Percentiles rank a stretch among this genome's conserved stretches.
Evolutionary conservation across 2,888 invertebrate species (phyloP).

Genomic region (Drosophila nr. perissopoda): DNA sequence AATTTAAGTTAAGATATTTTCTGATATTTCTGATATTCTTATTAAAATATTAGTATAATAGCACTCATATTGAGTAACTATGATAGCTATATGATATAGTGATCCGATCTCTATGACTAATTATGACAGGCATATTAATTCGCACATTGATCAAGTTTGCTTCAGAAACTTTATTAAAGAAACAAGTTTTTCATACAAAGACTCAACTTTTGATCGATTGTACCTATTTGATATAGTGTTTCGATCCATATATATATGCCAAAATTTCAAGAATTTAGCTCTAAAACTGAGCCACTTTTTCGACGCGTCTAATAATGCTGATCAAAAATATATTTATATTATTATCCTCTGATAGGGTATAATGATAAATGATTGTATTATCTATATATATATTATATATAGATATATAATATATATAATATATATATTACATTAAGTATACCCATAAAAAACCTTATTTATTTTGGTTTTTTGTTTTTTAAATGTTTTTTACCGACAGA

Average conservation of each 20-base stretch:
- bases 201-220: background rate
- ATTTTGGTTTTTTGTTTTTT: conserved; percentile 11
- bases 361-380: background rate
- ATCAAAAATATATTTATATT: background rate
- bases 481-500: conserved; percentile 15
- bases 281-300: background rate
- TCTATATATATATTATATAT: too few species aligned
- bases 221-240: background rate
- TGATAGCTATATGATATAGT: background rate
- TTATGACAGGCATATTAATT: background rate
- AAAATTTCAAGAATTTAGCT: background rate
- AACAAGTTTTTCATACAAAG: background rate
- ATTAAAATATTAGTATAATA: background rate
- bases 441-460: conserved; percentile 1
- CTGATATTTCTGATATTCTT: background rate
- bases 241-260: background rate
- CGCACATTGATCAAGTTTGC: background rate
- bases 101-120: background rate
- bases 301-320: background rate
- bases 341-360: background rate
- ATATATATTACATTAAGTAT: too few species aligned
- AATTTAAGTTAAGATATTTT: background rate
- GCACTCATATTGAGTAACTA: too few species aligned
- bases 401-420: too few species aligned
- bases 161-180: background rate